These are phyloP conservation scores for Pasiphila rectangulata DNA, from an alignment of 2,888 invertebrate species.

Conservation along the genomic window DNA sequence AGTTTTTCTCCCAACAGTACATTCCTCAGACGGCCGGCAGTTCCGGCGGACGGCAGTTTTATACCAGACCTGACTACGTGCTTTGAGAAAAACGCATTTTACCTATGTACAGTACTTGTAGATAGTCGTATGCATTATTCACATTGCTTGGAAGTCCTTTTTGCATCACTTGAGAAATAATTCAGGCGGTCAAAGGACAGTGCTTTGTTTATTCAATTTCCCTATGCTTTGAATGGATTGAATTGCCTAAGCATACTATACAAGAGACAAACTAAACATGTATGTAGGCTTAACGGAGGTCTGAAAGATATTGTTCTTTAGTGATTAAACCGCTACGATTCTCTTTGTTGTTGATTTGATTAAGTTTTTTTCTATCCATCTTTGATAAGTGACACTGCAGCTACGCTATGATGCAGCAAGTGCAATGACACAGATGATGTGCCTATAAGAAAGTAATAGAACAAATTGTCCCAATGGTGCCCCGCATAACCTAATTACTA, in stretches of 20 bases:
- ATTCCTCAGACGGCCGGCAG: slow-evolving; percentile 25
- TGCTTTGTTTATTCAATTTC: slow-evolving; percentile 1
- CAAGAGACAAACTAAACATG: no score
- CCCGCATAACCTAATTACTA: slow-evolving; percentile 64
- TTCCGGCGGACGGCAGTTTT: slow-evolving; percentile 59
- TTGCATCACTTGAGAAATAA: slow-evolving; percentile 19
- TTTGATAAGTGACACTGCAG: no score
- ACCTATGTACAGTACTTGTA: no score
- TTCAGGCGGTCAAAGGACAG: background rate
- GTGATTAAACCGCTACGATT: no score
- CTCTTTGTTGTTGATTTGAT: no score
- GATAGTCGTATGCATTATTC: slow-evolving; percentile 45
- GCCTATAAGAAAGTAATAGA: slow-evolving; percentile 45
- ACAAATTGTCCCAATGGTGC: slow-evolving; percentile 66
- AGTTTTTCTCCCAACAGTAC: slow-evolving; percentile 12
- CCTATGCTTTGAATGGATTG: no score
- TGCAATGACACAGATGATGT: no score
- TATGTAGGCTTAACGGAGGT: no score
- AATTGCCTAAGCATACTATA: no score
- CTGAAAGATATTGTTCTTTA: no score
- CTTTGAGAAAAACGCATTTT: slow-evolving; percentile 44
- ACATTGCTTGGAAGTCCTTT: slow-evolving; percentile 35
- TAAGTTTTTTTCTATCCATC: no score
- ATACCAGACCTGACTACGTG: slow-evolving; percentile 39
- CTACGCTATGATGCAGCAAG: no score